Percentiles rank a stretch among this genome's conserved stretches.
Evolutionary conservation across 2,888 invertebrate genomes (phyloP).

Genomic region (Loripinus fragilis): DNA sequence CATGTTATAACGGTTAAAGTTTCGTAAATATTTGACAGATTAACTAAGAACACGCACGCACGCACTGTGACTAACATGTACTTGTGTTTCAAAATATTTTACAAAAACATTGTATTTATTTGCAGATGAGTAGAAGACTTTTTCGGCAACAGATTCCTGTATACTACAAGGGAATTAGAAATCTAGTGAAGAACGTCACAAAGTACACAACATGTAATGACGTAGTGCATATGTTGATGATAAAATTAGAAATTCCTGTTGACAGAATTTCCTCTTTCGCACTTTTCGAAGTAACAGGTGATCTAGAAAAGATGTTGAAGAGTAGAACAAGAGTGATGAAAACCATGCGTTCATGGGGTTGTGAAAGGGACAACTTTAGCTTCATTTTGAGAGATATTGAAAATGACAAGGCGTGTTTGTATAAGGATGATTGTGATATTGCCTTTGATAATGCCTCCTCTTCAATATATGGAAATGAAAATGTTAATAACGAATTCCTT

Average conservation of each 20-base stretch:
- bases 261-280: constrained; percentile 13
- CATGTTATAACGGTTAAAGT: no score
- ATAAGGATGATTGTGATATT: no score
- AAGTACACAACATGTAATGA: constrained; percentile 49
- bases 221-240: constrained; percentile 42
- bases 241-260: constrained; percentile 14
- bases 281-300: constrained; percentile 35
- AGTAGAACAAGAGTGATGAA: constrained; percentile 31
- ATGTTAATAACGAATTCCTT: no score
- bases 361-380: constrained; percentile 31
- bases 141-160: constrained; percentile 18
- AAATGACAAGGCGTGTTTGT: neutral
- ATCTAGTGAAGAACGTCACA: constrained; percentile 33
- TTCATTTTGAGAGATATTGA: constrained; percentile 19
- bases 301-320: constrained; percentile 27
- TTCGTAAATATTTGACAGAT: no score
- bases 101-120: neutral
- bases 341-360: constrained; percentile 43
- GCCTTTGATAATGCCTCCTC: neutral
- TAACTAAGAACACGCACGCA: neutral
- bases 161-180: constrained; percentile 20
- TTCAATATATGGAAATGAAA: no score
- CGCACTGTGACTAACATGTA: neutral
- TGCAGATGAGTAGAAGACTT: constrained; percentile 5
- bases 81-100: no score